Evolutionary conservation across 1,140 invertebrate species (phyloP).

Genomic region (Temnothorax nylanderi): DNA sequence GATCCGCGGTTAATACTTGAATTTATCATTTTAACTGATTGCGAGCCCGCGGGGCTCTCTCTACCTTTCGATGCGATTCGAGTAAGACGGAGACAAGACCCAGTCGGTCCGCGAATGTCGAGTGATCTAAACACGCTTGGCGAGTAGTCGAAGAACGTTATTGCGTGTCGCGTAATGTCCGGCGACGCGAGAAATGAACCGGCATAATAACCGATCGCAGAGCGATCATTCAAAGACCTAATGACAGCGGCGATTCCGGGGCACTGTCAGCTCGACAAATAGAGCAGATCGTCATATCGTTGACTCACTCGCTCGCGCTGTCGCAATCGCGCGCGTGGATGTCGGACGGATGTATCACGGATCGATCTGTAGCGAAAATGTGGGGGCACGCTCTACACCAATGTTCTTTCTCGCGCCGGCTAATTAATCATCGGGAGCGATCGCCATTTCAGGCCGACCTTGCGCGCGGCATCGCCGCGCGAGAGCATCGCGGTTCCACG

Average conservation of each 20-base stretch:
- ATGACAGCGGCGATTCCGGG: background rate
- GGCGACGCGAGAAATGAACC: background rate
- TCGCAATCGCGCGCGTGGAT: background rate
- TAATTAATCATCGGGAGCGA: conserved; percentile 35
- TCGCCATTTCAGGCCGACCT: conserved; percentile 18
- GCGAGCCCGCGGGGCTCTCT: background rate
- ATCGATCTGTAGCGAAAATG: background rate
- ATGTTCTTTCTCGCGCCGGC: conserved; percentile 1
- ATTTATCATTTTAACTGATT: background rate
- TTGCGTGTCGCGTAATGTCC: conserved; percentile 3
- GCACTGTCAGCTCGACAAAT: conserved; percentile 18
- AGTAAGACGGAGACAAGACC: background rate
- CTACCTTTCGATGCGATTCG: background rate
- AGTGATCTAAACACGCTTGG: background rate
- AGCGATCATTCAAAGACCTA: conserved; percentile 16
- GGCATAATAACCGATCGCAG: background rate
- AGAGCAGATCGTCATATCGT: conserved; percentile 42
- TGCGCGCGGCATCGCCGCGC: background rate
- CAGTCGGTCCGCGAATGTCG: background rate
- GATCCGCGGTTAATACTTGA: background rate
- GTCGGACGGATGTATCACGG: background rate
- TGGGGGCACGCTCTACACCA: background rate
- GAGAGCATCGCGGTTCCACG: background rate
- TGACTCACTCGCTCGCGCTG: background rate
- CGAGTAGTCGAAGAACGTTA: background rate